These are phyloP conservation scores for Proisotoma minuta DNA, from an alignment of 2,888 invertebrate genomes.

Conservation along the genomic window DNA sequence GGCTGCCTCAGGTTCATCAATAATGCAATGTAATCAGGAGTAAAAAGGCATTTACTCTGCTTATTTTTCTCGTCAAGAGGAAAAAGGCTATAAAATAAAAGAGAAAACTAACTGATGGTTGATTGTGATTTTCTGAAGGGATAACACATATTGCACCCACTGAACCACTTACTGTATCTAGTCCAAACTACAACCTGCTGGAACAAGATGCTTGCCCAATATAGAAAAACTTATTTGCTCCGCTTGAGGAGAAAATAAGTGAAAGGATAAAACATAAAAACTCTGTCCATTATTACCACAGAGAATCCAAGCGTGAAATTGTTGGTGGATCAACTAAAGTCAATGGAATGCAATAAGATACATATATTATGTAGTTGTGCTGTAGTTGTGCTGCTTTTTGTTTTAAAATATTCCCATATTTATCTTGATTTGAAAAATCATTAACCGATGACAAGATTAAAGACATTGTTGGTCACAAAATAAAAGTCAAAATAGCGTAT, in stretches of 20 bases:
- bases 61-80: background rate
- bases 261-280: too few relatives aligned
- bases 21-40: slow-evolving; percentile 20
- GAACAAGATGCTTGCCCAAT: too few relatives aligned
- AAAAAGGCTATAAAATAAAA: slow-evolving; percentile 11
- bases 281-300: slow-evolving; percentile 9
- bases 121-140: background rate
- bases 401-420: too few relatives aligned
- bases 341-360: background rate
- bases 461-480: too few relatives aligned
- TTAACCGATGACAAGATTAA: too few relatives aligned
- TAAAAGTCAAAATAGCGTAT: too few relatives aligned
- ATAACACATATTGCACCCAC: background rate
- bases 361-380: too few relatives aligned
- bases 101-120: background rate
- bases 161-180: background rate
- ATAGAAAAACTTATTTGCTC: too few relatives aligned
- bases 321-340: slow-evolving; percentile 1
- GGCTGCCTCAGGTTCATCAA: slow-evolving; percentile 8
- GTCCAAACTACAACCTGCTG: too few relatives aligned
- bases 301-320: slow-evolving; percentile 11
- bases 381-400: too few relatives aligned
- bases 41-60: slow-evolving; percentile 6
- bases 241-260: too few relatives aligned
- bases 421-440: too few relatives aligned